Evolutionary conservation across 2,888 invertebrate genomes (phyloP).

Genomic region (Halocaridina rubra): DNA sequence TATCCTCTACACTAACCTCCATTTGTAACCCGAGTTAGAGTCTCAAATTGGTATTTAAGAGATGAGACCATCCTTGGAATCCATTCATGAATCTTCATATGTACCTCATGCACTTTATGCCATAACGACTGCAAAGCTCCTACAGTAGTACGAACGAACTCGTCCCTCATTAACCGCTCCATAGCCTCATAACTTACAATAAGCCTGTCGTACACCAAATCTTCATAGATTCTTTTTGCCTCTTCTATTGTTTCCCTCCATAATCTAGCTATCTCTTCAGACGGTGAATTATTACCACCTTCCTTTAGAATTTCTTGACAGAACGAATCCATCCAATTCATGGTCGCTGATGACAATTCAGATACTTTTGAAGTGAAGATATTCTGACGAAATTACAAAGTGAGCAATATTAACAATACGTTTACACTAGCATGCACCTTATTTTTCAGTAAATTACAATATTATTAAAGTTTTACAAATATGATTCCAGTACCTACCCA

Average conservation of each 20-base stretch:
- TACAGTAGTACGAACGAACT: not conserved
- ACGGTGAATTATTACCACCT: not conserved
- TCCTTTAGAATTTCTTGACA: not conserved
- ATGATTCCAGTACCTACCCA: not conserved
- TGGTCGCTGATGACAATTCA: not conserved
- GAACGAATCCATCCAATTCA: not conserved
- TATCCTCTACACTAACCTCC: not conserved
- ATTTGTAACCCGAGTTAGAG: not conserved
- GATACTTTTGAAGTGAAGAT: not conserved
- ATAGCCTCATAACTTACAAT: not conserved
- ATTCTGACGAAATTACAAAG: not conserved
- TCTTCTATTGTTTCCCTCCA: not conserved
- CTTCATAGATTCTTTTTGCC: not conserved
- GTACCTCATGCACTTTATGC: not conserved
- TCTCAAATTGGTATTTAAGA: not conserved
- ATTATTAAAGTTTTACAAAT: not conserved
- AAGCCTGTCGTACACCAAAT: not conserved
- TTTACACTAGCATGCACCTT: no score
- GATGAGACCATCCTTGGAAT: not conserved
- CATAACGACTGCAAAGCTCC: not conserved
- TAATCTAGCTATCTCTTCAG: not conserved
- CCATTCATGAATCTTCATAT: not conserved
- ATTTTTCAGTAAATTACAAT: not conserved
- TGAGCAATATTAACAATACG: no score
- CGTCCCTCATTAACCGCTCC: not conserved